phyloP scores from a whole-genome alignment of 2,797 vertebrate genomes.

The Emydoidea blandingii region DNA sequence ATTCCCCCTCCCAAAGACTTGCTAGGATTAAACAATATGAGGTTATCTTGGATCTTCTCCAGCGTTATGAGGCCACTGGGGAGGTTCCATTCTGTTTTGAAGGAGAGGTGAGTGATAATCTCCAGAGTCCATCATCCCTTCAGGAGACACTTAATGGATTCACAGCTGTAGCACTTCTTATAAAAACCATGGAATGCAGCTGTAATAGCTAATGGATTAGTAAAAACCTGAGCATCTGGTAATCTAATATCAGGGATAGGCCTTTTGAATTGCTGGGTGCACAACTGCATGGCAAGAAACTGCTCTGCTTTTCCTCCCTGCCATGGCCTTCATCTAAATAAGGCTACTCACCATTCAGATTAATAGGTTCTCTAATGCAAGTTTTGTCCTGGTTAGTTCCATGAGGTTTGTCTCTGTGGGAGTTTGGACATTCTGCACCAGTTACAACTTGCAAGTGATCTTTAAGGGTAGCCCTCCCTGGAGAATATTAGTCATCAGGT shows the following conservation, averaged over 20 bases:
- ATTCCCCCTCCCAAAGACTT: not conserved
- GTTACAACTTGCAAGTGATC: not conserved
- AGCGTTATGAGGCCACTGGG: rapidly evolving
- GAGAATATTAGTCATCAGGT: not conserved
- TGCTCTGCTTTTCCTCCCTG: not conserved
- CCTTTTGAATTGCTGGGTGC: constrained; percentile 7
- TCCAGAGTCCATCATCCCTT: constrained; percentile 21
- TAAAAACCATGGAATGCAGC: constrained; percentile 45
- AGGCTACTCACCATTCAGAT: not conserved
- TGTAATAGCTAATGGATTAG: constrained; percentile 44
- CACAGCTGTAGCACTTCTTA: constrained; percentile 31
- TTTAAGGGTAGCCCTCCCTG: not conserved
- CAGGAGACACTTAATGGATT: constrained; percentile 26
- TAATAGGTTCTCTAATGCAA: not conserved
- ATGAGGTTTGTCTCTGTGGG: not conserved
- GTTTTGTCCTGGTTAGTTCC: not conserved
- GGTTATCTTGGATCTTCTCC: not conserved
- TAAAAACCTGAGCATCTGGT: constrained; percentile 31
- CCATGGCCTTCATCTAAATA: not conserved
- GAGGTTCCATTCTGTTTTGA: not conserved
- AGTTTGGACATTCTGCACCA: not conserved
- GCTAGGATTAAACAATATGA: not conserved
- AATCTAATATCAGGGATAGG: constrained; percentile 19
- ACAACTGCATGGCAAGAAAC: not conserved
- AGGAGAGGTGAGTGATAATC: not conserved